Conservation (phyloP, 2,797 vertebrate genomes). For the Scolopax rusticola region DNA sequence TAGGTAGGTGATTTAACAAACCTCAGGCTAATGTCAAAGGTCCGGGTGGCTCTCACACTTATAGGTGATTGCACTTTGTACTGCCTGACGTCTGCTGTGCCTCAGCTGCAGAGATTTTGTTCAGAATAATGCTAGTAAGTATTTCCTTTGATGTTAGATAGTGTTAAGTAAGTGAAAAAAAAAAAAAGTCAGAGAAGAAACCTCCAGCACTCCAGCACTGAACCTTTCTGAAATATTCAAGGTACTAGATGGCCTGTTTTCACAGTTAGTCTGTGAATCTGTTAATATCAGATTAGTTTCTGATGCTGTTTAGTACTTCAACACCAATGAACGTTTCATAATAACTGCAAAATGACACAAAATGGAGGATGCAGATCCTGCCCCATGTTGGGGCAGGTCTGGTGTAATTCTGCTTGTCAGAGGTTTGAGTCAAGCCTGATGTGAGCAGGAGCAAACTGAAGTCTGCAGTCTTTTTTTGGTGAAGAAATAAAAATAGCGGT, state of each 20-base stretch:
- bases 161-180: not conserved
- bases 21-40: slow-evolving; percentile 17
- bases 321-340: not conserved
- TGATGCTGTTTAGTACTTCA: not conserved
- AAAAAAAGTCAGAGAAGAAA: not conserved
- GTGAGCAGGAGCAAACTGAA: not conserved
- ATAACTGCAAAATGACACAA: not conserved
- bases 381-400: not conserved
- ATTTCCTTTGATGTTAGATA: slow-evolving; percentile 36
- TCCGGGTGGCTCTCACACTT: not conserved
- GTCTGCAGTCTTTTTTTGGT: not conserved
- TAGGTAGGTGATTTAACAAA: slow-evolving; percentile 20
- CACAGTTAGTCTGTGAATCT: not conserved
- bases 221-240: not conserved
- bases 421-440: not conserved
- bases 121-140: slow-evolving; percentile 5
- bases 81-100: not conserved
- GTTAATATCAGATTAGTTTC: not conserved
- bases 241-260: not conserved
- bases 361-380: not conserved
- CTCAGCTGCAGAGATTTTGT: not conserved
- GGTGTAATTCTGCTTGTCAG: not conserved
- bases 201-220: not conserved
- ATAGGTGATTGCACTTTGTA: not conserved
- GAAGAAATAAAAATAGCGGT: not conserved